These are phyloP conservation scores for Crossocerus cetratus DNA, from an alignment of 2,888 invertebrate genomes.

Conservation along the genomic window DNA sequence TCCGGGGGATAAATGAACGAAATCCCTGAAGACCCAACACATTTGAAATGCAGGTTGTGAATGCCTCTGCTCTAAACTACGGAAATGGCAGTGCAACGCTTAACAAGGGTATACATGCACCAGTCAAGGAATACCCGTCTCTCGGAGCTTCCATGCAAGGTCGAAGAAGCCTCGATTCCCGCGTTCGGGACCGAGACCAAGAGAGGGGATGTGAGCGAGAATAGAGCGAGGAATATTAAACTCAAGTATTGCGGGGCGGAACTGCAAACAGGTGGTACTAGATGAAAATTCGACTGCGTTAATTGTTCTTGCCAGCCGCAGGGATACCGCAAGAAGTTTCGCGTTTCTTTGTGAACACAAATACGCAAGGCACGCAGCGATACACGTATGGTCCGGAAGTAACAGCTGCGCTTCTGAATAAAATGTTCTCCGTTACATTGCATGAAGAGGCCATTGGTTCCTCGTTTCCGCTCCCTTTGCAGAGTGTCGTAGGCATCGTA, in stretches of 20 bases:
- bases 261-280: too few relatives aligned
- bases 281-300: too few relatives aligned
- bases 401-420: conserved; percentile 64
- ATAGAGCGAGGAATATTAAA: too few relatives aligned
- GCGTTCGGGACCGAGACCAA: too few relatives aligned
- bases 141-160: too few relatives aligned
- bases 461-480: conserved; percentile 58
- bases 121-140: too few relatives aligned
- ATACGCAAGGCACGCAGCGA: conserved; percentile 41
- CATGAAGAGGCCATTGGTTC: conserved; percentile 49
- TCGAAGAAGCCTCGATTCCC: too few relatives aligned
- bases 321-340: too few relatives aligned
- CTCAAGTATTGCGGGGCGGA: too few relatives aligned
- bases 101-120: too few relatives aligned
- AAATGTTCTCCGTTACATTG: conserved; percentile 55
- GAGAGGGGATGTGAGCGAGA: too few relatives aligned
- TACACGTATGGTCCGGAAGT: conserved; percentile 50
- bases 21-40: conserved; percentile 17
- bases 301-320: too few relatives aligned
- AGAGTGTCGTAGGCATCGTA: conserved; percentile 13
- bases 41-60: conserved; percentile 13
- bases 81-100: neutral
- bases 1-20: conserved; percentile 18
- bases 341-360: conserved; percentile 6
- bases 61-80: neutral